Conservation (phyloP, 2,888 invertebrate genomes). For the Oithona nana region DNA sequence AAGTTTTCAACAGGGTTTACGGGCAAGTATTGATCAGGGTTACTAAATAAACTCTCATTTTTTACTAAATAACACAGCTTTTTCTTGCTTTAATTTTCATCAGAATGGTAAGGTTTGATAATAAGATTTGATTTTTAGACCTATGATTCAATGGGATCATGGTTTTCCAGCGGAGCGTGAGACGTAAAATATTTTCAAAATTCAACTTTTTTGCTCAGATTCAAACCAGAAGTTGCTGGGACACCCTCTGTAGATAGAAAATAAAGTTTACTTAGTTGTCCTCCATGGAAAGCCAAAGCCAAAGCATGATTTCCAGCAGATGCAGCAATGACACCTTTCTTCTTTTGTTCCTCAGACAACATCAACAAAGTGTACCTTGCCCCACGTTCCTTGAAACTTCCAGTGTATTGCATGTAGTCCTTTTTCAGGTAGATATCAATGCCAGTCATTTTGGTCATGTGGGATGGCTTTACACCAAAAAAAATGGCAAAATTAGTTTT, state of each 20-base stretch:
- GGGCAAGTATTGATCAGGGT: neutral
- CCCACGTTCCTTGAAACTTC: slow-evolving; percentile 71
- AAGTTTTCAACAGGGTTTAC: too few relatives aligned
- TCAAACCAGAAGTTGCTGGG: too few relatives aligned
- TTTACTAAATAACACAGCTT: too few relatives aligned
- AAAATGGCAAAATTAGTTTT: slow-evolving; percentile 19
- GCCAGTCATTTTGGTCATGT: slow-evolving; percentile 51
- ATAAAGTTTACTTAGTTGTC: slow-evolving; percentile 38
- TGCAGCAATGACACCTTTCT: slow-evolving; percentile 68
- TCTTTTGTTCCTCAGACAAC: slow-evolving; percentile 47
- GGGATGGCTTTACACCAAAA: slow-evolving; percentile 64
- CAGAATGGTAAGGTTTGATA: too few relatives aligned
- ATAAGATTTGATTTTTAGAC: too few relatives aligned
- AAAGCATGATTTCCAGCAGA: slow-evolving; percentile 87
- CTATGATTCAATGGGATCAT: too few relatives aligned
- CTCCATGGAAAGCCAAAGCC: slow-evolving; percentile 58
- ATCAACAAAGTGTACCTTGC: slow-evolving; percentile 55
- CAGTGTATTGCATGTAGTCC: slow-evolving; percentile 83
- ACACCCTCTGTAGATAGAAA: too few relatives aligned
- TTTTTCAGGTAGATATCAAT: slow-evolving; percentile 83
- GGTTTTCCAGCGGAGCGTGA: too few relatives aligned
- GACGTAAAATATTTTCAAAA: too few relatives aligned
- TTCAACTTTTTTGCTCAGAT: too few relatives aligned
- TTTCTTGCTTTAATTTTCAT: too few relatives aligned
- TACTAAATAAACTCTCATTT: neutral